Conservation (phyloP, 2,888 invertebrate species). For the Napeogenes inachia region DNA sequence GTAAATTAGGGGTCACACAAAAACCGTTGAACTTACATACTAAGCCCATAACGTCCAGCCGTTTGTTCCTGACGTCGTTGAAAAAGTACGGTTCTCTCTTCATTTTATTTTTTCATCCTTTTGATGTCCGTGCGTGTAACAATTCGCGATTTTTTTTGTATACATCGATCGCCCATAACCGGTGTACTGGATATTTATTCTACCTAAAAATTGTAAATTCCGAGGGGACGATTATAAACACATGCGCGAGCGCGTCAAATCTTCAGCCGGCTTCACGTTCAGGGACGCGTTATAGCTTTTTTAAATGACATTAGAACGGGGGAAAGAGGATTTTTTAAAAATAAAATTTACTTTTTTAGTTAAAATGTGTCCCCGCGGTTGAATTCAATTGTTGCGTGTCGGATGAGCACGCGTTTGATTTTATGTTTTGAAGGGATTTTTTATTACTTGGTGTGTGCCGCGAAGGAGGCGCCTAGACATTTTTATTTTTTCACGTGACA, state of each 20-base stretch:
- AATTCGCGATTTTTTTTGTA: conserved; percentile 58
- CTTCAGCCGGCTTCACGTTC: conserved; percentile 70
- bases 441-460: conserved; percentile 68
- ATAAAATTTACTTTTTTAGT: conserved; percentile 69
- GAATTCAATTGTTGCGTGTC: conserved; percentile 76
- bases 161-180: conserved; percentile 56
- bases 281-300: conserved; percentile 70
- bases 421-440: conserved; percentile 71
- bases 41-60: conserved; percentile 72
- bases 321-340: conserved; percentile 70
- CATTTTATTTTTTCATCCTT: conserved; percentile 53
- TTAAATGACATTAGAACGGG: conserved; percentile 64
- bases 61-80: conserved; percentile 57
- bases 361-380: conserved; percentile 69
- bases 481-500: conserved; percentile 25
- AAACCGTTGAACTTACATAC: conserved; percentile 70
- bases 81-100: conserved; percentile 56
- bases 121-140: conserved; percentile 64
- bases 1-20: conserved; percentile 76
- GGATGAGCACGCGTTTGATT: conserved; percentile 75
- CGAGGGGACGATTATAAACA: conserved; percentile 75
- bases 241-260: conserved; percentile 77
- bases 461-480: conserved; percentile 31
- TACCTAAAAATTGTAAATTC: conserved; percentile 66
- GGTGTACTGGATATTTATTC: conserved; percentile 66